Evolutionary conservation across 1,140 invertebrate species (phyloP).

Genomic region (Pseudomyrmex pallidus): DNA sequence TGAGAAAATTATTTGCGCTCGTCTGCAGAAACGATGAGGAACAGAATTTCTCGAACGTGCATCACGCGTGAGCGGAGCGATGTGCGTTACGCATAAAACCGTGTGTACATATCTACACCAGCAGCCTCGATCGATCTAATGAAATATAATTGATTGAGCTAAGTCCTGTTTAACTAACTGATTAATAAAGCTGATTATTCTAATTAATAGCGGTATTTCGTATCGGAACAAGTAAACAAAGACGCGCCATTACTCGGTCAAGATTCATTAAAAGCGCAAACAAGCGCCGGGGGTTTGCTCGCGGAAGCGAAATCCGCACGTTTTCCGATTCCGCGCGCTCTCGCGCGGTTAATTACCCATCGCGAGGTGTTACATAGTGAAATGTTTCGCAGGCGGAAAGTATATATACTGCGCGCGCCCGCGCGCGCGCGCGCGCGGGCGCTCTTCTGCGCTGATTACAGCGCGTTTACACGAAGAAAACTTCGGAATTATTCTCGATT

Average conservation of each 20-base stretch:
- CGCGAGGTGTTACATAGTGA: constrained; percentile 67
- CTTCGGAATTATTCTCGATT: constrained; percentile 80
- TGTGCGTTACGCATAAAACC: constrained; percentile 27
- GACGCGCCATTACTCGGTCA: constrained; percentile 66
- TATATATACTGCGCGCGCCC: constrained; percentile 27
- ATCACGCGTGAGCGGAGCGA: background rate
- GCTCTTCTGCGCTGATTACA: constrained; percentile 66
- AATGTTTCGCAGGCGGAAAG: constrained; percentile 73
- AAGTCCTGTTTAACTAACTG: constrained; percentile 51
- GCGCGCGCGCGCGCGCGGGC: constrained; percentile 2
- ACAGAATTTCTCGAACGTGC: background rate
- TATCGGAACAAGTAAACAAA: constrained; percentile 57
- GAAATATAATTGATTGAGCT: constrained; percentile 55
- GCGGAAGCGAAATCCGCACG: constrained; percentile 22
- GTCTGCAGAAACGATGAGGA: too few species aligned
- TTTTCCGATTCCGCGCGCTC: constrained; percentile 65
- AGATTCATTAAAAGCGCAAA: constrained; percentile 75
- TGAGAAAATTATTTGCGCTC: too few species aligned
- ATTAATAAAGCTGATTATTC: constrained; percentile 61
- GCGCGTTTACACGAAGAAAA: constrained; percentile 76
- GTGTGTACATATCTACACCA: background rate
- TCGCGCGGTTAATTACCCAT: constrained; percentile 70
- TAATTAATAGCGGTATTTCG: constrained; percentile 60
- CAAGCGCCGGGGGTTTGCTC: constrained; percentile 50
- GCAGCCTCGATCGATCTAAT: constrained; percentile 41